Conservation (phyloP, 2,888 invertebrate genomes). For the Periphyllus acericola region DNA sequence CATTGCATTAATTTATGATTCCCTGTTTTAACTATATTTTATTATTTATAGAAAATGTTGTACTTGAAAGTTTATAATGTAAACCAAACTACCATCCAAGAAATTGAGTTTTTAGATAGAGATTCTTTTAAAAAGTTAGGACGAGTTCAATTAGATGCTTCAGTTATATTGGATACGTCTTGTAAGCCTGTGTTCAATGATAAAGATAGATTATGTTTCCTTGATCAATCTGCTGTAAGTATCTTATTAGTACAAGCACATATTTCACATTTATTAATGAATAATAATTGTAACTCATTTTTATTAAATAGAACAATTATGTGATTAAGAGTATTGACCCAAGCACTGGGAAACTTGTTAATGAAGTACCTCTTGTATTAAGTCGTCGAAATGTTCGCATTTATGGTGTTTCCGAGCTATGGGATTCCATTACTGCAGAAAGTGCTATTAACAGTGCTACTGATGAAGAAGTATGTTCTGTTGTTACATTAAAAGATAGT, state of each 20-base stretch:
- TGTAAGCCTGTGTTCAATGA: slow-evolving; percentile 57
- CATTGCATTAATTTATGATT: neutral
- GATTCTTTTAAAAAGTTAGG: slow-evolving; percentile 56
- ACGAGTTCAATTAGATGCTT: slow-evolving; percentile 47
- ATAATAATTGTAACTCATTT: neutral
- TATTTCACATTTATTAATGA: neutral
- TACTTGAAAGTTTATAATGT: slow-evolving; percentile 12
- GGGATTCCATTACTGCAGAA: slow-evolving; percentile 58
- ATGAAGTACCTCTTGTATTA: slow-evolving; percentile 58
- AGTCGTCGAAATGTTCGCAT: slow-evolving; percentile 55
- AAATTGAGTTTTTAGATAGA: slow-evolving; percentile 58
- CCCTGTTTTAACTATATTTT: neutral
- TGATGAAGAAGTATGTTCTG: slow-evolving; percentile 57
- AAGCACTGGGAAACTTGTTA: slow-evolving; percentile 57
- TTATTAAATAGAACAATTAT: slow-evolving; percentile 45
- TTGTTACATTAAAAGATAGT: slow-evolving; percentile 52
- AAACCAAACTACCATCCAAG: slow-evolving; percentile 38
- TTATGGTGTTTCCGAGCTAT: slow-evolving; percentile 55
- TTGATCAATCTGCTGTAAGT: slow-evolving; percentile 60
- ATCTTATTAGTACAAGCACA: neutral
- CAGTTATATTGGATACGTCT: slow-evolving; percentile 23
- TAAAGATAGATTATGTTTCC: slow-evolving; percentile 51
- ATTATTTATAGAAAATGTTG: slow-evolving; percentile 52
- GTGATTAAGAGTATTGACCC: slow-evolving; percentile 56
- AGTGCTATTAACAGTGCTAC: slow-evolving; percentile 58